These are phyloP conservation scores for Rhyacophila evoluta DNA, from an alignment of 2,888 invertebrate species.

Conservation along the genomic window DNA sequence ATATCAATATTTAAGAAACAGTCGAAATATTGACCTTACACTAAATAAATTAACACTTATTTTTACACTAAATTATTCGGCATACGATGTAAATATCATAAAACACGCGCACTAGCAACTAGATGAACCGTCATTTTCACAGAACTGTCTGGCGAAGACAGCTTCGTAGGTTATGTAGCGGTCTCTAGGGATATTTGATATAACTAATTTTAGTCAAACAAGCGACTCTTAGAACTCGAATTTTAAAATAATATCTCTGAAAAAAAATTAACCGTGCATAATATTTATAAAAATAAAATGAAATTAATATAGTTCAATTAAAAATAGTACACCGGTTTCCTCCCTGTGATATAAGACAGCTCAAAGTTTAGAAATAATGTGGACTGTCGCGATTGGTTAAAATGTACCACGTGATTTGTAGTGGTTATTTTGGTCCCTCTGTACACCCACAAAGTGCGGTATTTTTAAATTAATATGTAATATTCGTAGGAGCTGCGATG, in stretches of 20 bases:
- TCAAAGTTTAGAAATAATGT: slow-evolving; percentile 63
- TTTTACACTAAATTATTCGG: slow-evolving; percentile 37
- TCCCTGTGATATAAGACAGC: slow-evolving; percentile 55
- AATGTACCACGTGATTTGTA: slow-evolving; percentile 67
- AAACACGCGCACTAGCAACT: slow-evolving; percentile 70
- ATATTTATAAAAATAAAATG: slow-evolving; percentile 31
- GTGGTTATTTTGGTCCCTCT: slow-evolving; percentile 65
- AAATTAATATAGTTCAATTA: slow-evolving; percentile 49
- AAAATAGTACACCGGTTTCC: slow-evolving; percentile 36
- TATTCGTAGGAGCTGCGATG: slow-evolving; percentile 33
- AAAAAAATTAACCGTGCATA: slow-evolving; percentile 6
- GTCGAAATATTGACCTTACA: slow-evolving; percentile 40
- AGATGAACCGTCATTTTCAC: slow-evolving; percentile 70
- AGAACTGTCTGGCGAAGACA: slow-evolving; percentile 59
- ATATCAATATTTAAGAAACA: slow-evolving; percentile 35
- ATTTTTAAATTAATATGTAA: slow-evolving; percentile 66
- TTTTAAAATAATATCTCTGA: background rate
- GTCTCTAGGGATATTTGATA: slow-evolving; percentile 49
- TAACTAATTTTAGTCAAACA: slow-evolving; percentile 56
- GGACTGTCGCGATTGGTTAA: slow-evolving; percentile 69
- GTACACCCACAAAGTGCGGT: slow-evolving; percentile 71
- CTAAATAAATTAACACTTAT: slow-evolving; percentile 49
- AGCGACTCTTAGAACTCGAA: background rate
- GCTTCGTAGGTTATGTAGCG: slow-evolving; percentile 49
- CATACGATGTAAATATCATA: slow-evolving; percentile 68